phyloP scores from a whole-genome alignment of 2,113 vertebrate species.

The Dascyllus trimaculatus region DNA sequence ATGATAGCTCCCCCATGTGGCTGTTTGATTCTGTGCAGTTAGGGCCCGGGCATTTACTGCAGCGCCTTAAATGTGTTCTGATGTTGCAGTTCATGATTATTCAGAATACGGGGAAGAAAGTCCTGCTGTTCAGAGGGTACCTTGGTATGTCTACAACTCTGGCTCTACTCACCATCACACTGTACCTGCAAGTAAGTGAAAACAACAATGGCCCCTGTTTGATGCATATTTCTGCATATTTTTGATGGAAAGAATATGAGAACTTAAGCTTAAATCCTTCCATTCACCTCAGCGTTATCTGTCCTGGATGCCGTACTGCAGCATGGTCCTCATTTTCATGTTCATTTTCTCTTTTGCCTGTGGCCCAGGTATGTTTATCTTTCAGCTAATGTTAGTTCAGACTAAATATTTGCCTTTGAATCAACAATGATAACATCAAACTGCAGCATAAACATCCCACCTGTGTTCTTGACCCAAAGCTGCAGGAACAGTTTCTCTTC shows the following conservation, averaged over 20 bases:
- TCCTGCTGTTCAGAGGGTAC: slow-evolving; percentile 81
- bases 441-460: background rate
- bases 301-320: slow-evolving; percentile 88
- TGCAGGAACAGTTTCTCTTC: slow-evolving; percentile 76
- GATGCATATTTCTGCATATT: slow-evolving; percentile 7
- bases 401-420: slow-evolving; percentile 1
- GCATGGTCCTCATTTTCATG: slow-evolving; percentile 85
- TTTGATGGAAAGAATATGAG: background rate
- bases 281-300: slow-evolving; percentile 69
- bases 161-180: slow-evolving; percentile 83
- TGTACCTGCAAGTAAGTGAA: slow-evolving; percentile 84
- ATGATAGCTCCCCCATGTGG: slow-evolving; percentile 58
- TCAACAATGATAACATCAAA: background rate
- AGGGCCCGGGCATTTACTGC: background rate
- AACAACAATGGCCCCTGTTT: background rate
- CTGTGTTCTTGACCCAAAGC: slow-evolving; percentile 70
- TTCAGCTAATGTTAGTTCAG: background rate
- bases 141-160: slow-evolving; percentile 77
- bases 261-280: background rate
- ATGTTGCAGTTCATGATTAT: slow-evolving; percentile 84
- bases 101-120: slow-evolving; percentile 81
- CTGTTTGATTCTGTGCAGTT: slow-evolving; percentile 1
- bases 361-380: slow-evolving; percentile 83
- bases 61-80: slow-evolving; percentile 10
- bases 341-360: slow-evolving; percentile 84